These are phyloP conservation scores for Clarias laeviceps DNA, from an alignment of 2,797 vertebrate genomes.

Conservation along the genomic window DNA sequence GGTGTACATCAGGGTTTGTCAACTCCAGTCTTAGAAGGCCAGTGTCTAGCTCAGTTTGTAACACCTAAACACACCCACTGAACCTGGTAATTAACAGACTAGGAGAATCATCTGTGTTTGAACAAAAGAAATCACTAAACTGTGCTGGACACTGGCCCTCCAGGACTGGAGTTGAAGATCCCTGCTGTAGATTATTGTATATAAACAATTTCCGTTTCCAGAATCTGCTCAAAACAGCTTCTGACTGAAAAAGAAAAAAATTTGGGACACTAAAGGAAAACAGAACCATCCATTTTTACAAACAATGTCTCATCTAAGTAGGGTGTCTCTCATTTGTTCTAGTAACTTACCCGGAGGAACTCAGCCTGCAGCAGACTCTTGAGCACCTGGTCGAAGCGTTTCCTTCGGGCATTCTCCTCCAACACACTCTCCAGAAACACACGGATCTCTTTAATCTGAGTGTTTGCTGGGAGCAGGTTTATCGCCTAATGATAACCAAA, in stretches of 20 bases:
- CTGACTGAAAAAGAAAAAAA: not conserved
- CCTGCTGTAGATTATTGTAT: no score
- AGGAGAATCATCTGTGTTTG: no score
- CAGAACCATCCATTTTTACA: not conserved
- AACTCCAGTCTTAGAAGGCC: no score
- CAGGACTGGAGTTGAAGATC: no score
- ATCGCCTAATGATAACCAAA: constrained; percentile 78
- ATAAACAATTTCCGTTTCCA: not conserved
- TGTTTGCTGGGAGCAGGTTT: constrained; percentile 95
- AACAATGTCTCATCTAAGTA: not conserved
- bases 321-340: not conserved
- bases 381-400: constrained; percentile 91
- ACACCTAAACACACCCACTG: no score
- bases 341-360: constrained; percentile 85
- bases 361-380: constrained; percentile 97
- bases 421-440: constrained; percentile 96
- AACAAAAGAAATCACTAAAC: no score
- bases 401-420: constrained; percentile 94
- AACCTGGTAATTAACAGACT: no score
- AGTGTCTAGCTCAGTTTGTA: no score
- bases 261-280: not conserved
- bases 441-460: constrained; percentile 92
- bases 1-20: no score
- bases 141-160: no score
- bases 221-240: not conserved